Base-by-base conservation (phyloP, 1,140 invertebrate species). In the Trichogramma pretiosum region DNA sequence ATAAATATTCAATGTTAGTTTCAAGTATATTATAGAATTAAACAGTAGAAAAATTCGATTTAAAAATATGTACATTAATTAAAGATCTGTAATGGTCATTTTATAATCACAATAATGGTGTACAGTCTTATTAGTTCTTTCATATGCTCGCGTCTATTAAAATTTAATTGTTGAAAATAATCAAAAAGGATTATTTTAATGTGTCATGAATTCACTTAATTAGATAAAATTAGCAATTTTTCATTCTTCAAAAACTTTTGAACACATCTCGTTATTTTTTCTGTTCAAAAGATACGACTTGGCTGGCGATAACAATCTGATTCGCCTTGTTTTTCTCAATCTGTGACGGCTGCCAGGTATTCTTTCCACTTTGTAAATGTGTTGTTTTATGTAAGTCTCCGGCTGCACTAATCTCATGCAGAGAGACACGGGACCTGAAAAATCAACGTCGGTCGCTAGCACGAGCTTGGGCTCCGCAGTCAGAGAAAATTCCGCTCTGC, bases 261-360 rank as follows among this genome's bases (percentile, higher is more conserved):
- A 63, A 60, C 87, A 90, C 78, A 87, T 84, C 62, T 87, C 81
- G 62, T 82, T 86, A 61, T 89, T 89, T 62, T 89, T 87, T 52
- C 73, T 74, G 61, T 89, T 88, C 11, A 89, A 74, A 2, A 79
- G 74, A 60, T 87, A 88, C 0, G 85, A 87, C 55, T 72, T 76
- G 2, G 84, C 85, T 3, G 85, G 76, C 1, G 74, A 75, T 10
- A 61, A 24, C 21, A 59, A 30, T 19, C 45, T 59, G 5, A 57
- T 51, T 16, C 64, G 59, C 9, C 57, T 52, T 1, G 67, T 65
- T 54, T 81, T 82, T 45, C 78, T 71, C 16, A 82, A 57, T 52
- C 67, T 73, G 53, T 84, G 80, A 53, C 83, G 80, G 50, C 77
- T 83, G 7, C 78, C 80, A 2, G 80, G 75, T 60, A 85, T 79